Conservation (phyloP, 64 coral and sea anemone genomes). For the Astreopora myriophthalma region DNA sequence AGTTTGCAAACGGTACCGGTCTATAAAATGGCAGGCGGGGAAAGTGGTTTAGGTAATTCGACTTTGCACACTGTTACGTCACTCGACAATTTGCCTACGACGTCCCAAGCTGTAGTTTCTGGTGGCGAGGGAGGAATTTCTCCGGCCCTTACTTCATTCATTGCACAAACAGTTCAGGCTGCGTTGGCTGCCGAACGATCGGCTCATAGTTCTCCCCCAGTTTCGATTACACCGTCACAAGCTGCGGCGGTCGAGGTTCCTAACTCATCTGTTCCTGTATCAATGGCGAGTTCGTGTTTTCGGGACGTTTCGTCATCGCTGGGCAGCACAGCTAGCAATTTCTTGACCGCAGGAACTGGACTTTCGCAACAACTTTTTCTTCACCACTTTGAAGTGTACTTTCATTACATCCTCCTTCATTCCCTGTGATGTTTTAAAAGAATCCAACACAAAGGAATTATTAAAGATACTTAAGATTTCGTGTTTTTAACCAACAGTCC, state of each 20-base stretch:
- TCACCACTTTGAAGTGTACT: constrained; percentile 66
- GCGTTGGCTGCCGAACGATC: neutral
- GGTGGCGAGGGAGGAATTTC: too few species aligned
- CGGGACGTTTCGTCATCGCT: neutral
- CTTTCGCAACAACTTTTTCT: neutral
- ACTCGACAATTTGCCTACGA: too few species aligned
- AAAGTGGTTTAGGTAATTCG: too few species aligned
- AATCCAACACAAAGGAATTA: constrained; percentile 62
- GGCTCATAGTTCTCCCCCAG: neutral
- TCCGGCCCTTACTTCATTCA: neutral
- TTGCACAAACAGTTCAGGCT: neutral
- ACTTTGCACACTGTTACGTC: too few species aligned
- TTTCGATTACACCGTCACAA: neutral
- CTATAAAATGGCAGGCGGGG: too few species aligned
- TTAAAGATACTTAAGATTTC: constrained; percentile 45
- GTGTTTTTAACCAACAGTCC: neutral
- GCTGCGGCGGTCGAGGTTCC: too few species aligned
- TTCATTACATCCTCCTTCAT: constrained; percentile 66
- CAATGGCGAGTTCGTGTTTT: neutral
- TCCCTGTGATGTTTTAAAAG: constrained; percentile 61
- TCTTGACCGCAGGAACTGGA: neutral
- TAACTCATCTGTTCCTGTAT: neutral
- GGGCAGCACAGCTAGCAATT: neutral
- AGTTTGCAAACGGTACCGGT: too few species aligned
- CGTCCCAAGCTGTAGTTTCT: too few species aligned